These are phyloP conservation scores for Campylomormyrus numenius DNA, from an alignment of 2,113 vertebrate species.

Conservation along the genomic window DNA sequence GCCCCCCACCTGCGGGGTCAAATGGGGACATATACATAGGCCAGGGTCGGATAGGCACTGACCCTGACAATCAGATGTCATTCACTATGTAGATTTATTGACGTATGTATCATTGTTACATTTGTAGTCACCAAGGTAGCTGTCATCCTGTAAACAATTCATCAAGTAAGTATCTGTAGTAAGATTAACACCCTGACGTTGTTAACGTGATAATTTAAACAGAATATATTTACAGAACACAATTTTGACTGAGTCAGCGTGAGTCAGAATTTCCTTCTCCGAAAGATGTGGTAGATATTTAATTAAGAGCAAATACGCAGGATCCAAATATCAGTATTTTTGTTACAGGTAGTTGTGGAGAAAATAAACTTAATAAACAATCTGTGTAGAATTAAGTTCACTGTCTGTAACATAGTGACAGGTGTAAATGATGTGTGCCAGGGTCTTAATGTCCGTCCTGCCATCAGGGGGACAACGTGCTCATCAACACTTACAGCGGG, in stretches of 20 bases:
- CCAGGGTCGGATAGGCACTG: neutral
- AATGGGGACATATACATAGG: too few relatives aligned
- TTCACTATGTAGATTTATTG: neutral
- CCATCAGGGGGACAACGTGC: constrained; percentile 78
- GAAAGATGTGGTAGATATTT: neutral
- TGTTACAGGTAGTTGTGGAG: neutral
- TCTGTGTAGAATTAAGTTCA: neutral
- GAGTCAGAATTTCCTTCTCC: neutral
- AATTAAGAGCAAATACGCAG: neutral
- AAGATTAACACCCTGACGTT: neutral
- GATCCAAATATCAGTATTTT: neutral
- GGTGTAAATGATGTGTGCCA: neutral
- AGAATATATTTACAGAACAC: neutral
- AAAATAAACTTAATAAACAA: neutral
- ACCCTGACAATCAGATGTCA: neutral
- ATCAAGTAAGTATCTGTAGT: neutral
- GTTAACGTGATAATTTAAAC: neutral
- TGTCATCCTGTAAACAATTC: neutral
- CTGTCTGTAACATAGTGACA: neutral
- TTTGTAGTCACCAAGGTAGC: neutral
- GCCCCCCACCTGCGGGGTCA: too few relatives aligned
- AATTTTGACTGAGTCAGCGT: neutral
- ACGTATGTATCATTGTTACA: neutral
- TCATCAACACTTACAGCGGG: constrained; percentile 89
- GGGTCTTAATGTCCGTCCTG: neutral